Evolutionary conservation across 2,797 vertebrate genomes (phyloP).

Genomic region (Brachyalestes nurse): DNA sequence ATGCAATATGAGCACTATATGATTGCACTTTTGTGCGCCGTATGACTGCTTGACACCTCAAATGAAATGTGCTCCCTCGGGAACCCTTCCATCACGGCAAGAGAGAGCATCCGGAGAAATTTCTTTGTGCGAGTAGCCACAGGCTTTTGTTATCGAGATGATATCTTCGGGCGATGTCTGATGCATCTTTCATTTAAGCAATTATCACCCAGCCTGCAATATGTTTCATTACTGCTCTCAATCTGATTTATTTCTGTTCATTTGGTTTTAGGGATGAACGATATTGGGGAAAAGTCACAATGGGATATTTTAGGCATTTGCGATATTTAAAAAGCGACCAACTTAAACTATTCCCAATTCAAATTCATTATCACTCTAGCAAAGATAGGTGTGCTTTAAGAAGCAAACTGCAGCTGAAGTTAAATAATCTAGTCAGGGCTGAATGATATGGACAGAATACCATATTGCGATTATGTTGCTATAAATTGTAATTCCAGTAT

Average conservation of each 20-base stretch:
- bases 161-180: constrained; percentile 28
- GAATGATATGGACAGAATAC: background rate
- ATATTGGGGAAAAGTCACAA: background rate
- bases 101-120: constrained; percentile 4
- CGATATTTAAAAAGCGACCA: background rate
- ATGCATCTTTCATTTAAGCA: constrained; percentile 11
- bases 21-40: background rate
- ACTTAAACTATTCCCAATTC: background rate
- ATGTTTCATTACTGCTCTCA: background rate
- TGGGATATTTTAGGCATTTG: background rate
- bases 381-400: no score
- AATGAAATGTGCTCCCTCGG: constrained; percentile 27
- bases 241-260: background rate
- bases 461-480: background rate
- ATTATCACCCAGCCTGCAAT: background rate
- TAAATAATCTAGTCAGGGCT: background rate
- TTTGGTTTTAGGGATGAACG: background rate
- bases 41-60: constrained; percentile 9
- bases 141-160: constrained; percentile 27
- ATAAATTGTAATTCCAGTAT: background rate
- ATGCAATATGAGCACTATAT: background rate
- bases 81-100: constrained; percentile 2
- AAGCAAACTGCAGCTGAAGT: background rate
- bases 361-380: no score
- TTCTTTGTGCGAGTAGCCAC: background rate